These are phyloP conservation scores for Phycodurus eques DNA, from an alignment of 2,113 vertebrate species.

Conservation along the genomic window DNA sequence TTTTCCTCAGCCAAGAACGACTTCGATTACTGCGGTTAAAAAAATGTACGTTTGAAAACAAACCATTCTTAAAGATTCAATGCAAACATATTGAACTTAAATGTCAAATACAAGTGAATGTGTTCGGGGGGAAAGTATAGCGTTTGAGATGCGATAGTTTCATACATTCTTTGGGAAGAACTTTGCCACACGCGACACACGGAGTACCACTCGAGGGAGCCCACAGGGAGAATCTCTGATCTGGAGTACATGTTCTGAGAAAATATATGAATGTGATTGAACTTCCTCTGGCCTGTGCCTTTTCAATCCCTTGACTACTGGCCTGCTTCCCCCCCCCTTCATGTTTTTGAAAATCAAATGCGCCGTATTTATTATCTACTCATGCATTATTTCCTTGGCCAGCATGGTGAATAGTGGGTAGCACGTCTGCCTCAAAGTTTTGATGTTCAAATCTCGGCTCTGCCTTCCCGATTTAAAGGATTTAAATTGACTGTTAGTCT, in stretches of 20 bases:
- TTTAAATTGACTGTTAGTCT: neutral
- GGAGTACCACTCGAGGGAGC: neutral
- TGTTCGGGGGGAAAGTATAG: too few relatives aligned
- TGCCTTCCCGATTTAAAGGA: neutral
- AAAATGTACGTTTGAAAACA: too few relatives aligned
- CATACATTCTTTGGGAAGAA: neutral
- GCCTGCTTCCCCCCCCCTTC: neutral
- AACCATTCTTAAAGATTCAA: too few relatives aligned
- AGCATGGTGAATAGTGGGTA: neutral
- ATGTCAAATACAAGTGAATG: too few relatives aligned
- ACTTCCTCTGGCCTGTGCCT: neutral
- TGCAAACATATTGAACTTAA: too few relatives aligned
- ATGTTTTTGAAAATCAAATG: slow-evolving; percentile 3
- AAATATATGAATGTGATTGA: neutral
- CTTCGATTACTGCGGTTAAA: too few relatives aligned
- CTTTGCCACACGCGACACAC: neutral
- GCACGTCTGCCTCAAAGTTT: neutral
- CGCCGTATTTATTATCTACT: neutral
- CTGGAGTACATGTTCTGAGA: neutral
- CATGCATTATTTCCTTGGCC: neutral
- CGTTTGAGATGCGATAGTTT: too few relatives aligned
- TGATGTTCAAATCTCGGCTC: too few relatives aligned
- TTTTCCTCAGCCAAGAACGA: neutral
- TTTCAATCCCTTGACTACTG: neutral
- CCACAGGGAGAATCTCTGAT: too few relatives aligned